phyloP scores from a whole-genome alignment of 2,113 vertebrate species.

The Galemys pyrenaicus region DNA sequence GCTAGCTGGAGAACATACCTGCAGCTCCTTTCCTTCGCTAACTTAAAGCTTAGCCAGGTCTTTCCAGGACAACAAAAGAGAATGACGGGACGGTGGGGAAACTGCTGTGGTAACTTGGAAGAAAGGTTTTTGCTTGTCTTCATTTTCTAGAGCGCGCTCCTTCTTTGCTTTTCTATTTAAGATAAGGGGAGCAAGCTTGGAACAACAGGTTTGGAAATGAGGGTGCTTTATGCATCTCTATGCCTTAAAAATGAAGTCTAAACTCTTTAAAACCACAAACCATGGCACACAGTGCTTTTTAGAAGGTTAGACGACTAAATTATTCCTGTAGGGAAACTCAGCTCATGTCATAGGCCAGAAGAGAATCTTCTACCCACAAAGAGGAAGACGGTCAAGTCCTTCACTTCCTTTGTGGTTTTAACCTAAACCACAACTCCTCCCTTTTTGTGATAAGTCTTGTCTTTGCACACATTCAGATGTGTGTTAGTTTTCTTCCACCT shows the following conservation, averaged over 20 bases:
- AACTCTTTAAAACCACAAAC: slow-evolving; percentile 69
- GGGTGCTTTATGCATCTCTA: slow-evolving; percentile 32
- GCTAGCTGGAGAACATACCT: neutral
- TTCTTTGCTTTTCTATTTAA: slow-evolving; percentile 37
- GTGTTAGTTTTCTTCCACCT: slow-evolving; percentile 72
- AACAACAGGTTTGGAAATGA: slow-evolving; percentile 37
- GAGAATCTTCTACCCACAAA: slow-evolving; percentile 85
- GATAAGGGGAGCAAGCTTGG: neutral
- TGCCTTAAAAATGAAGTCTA: slow-evolving; percentile 64
- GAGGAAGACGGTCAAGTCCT: slow-evolving; percentile 85
- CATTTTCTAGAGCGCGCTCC: neutral
- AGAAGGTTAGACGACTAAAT: slow-evolving; percentile 54
- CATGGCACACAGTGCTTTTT: slow-evolving; percentile 63
- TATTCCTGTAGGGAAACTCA: slow-evolving; percentile 77
- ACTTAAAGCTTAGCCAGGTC: neutral
- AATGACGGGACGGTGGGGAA: neutral
- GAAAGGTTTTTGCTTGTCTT: neutral
- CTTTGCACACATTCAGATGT: slow-evolving; percentile 78
- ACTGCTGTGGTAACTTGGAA: neutral
- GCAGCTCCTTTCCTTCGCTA: neutral
- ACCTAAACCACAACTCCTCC: slow-evolving; percentile 87
- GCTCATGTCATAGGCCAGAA: slow-evolving; percentile 78
- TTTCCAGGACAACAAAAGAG: neutral
- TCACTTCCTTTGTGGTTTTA: slow-evolving; percentile 87
- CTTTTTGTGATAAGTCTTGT: slow-evolving; percentile 79